Evolutionary conservation across 2,113 vertebrate species (phyloP).

Genomic region (Collichthys lucidus): DNA sequence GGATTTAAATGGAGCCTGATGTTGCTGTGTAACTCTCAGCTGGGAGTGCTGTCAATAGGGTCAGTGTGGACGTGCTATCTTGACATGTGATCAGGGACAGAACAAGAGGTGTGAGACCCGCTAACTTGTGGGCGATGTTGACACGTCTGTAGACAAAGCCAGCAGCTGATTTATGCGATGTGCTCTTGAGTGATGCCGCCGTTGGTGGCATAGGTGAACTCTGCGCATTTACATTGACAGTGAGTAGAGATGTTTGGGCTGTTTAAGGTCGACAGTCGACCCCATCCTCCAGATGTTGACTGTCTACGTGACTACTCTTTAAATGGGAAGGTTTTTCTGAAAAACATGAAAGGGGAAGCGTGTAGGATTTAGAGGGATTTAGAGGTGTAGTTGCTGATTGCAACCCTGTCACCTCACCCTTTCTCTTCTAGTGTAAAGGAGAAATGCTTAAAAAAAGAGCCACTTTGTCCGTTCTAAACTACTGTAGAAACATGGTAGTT

Average conservation of each 20-base stretch:
- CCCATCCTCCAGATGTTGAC: neutral
- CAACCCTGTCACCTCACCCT: too few relatives aligned
- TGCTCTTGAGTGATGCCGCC: neutral
- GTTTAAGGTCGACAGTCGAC: neutral
- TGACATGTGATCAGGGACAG: constrained; percentile 14
- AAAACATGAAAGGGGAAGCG: neutral
- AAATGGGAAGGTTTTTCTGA: neutral
- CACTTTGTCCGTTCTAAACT: too few relatives aligned
- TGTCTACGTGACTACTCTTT: neutral
- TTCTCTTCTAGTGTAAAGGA: too few relatives aligned
- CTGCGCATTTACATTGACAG: neutral
- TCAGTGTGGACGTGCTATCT: constrained; percentile 29
- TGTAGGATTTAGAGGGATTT: too few relatives aligned
- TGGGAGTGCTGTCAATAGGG: constrained; percentile 35
- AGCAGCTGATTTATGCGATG: neutral
- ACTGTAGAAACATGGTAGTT: too few relatives aligned
- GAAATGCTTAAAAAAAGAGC: too few relatives aligned
- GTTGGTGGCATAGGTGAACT: neutral
- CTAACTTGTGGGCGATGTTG: constrained; percentile 8
- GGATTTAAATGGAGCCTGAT: constrained; percentile 58
- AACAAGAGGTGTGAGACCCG: constrained; percentile 28
- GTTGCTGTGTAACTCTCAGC: constrained; percentile 34
- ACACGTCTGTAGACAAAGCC: neutral
- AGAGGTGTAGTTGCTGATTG: too few relatives aligned
- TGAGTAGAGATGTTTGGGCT: neutral